phyloP scores from a whole-genome alignment of 2,888 invertebrate species.

The Scelioninae gen. 2 region DNA sequence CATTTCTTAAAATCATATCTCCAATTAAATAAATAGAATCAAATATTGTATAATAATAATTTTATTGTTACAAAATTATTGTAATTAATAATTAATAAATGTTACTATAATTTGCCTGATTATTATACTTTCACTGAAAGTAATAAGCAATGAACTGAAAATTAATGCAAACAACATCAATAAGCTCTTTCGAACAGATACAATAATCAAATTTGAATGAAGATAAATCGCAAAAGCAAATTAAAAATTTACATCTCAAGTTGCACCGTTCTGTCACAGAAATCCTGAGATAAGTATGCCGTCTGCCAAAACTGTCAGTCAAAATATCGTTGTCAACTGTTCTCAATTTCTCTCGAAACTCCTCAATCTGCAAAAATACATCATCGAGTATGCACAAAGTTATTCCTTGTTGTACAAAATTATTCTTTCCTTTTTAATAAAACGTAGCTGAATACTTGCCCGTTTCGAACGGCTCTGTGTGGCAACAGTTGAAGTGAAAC shows the following conservation, averaged over 20 bases:
- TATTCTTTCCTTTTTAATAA: not conserved
- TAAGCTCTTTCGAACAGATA: no score
- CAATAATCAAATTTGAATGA: no score
- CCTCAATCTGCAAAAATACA: conserved; percentile 68
- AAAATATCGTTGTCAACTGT: conserved; percentile 72
- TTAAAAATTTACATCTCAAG: conserved; percentile 75
- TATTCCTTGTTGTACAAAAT: not conserved
- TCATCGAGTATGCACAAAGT: conserved; percentile 47
- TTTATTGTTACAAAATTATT: no score
- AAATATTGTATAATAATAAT: no score
- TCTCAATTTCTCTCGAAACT: conserved; percentile 64
- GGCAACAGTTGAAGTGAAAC: conserved; percentile 28
- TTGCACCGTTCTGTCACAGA: conserved; percentile 98
- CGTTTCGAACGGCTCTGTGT: conserved; percentile 28
- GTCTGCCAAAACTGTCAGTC: conserved; percentile 89
- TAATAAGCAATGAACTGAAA: no score
- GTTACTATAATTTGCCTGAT: no score
- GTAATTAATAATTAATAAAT: no score
- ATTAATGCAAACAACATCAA: no score
- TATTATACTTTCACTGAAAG: no score
- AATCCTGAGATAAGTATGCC: conserved; percentile 95
- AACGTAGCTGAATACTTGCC: conserved; percentile 16
- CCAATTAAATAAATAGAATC: no score
- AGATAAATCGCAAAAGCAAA: no score
- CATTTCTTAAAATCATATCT: no score